Evolutionary conservation across 2,113 vertebrate species (phyloP).

Genomic region (Phalacrocorax pelagicus): DNA sequence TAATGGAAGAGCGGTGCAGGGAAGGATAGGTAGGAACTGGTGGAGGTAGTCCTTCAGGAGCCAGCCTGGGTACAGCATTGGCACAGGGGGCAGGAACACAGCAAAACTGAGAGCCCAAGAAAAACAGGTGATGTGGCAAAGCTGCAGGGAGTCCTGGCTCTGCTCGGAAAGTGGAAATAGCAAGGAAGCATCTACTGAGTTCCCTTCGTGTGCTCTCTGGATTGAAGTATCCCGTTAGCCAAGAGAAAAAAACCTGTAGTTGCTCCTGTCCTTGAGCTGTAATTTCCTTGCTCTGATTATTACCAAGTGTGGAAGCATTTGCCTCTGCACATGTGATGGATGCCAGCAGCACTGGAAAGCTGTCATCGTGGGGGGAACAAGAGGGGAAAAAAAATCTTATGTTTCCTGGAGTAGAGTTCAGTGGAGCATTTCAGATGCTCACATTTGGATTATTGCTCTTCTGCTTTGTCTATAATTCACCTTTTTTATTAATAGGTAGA

Average conservation of each 20-base stretch:
- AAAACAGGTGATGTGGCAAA: fast-evolving
- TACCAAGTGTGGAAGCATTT: constrained; percentile 46
- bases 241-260: not conserved
- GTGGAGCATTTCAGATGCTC: not conserved
- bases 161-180: not conserved
- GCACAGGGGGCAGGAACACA: fast-evolving
- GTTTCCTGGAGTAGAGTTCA: constrained; percentile 6
- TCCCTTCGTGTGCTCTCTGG: not conserved
- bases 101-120: not conserved
- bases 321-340: constrained; percentile 31
- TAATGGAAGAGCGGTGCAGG: fast-evolving
- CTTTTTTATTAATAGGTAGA: not conserved
- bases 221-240: not conserved
- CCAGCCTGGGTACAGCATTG: not conserved
- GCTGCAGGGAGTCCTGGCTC: not conserved
- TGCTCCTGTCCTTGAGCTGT: not conserved
- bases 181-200: not conserved
- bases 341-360: constrained; percentile 27
- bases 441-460: not conserved
- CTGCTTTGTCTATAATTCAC: not conserved
- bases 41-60: not conserved
- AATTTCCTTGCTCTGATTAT: constrained; percentile 60
- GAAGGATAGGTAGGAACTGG: not conserved
- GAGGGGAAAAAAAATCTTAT: not conserved
- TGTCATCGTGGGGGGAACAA: not conserved